Evolutionary conservation across 2,113 vertebrate genomes (phyloP).

Genomic region (Anarrhichthys ocellatus): DNA sequence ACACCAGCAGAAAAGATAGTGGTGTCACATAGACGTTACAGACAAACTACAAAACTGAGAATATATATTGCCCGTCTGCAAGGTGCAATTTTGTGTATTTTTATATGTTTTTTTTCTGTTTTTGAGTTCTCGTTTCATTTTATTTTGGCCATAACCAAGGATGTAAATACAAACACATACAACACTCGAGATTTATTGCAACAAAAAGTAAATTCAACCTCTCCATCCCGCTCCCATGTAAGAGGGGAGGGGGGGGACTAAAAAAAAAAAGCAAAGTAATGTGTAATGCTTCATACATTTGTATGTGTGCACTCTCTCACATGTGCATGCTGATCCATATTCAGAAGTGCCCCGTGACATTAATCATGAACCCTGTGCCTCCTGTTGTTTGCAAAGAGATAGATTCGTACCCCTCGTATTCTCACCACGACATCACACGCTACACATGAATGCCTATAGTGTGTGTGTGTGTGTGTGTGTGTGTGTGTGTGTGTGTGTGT

Average conservation of each 20-base stretch:
- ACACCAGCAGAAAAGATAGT: conserved; percentile 85
- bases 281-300: conserved; percentile 75
- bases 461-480: no score
- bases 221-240: conserved; percentile 73
- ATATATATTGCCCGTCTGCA: conserved; percentile 81
- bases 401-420: conserved; percentile 41
- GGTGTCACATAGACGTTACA: conserved; percentile 79
- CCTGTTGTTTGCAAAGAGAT: conserved; percentile 75
- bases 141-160: conserved; percentile 80
- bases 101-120: conserved; percentile 74
- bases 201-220: conserved; percentile 42
- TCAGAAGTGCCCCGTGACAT: conserved; percentile 79
- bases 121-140: conserved; percentile 50
- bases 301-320: conserved; percentile 74
- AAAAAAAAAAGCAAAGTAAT: conserved; percentile 51
- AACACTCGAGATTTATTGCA: conserved; percentile 74
- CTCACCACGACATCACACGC: conserved; percentile 41
- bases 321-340: conserved; percentile 74
- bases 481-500: conserved; percentile 20
- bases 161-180: conserved; percentile 82
- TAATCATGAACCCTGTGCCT: conserved; percentile 79
- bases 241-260: conserved; percentile 7
- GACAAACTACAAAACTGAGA: conserved; percentile 78
- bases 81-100: conserved; percentile 82
- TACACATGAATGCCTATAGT: conserved; percentile 45